A percentile compares a stretch with the other conserved stretches of the same genome.
Evolutionary conservation across 2,797 vertebrate genomes (phyloP).

Genomic region (Hylomyscus alleni): DNA sequence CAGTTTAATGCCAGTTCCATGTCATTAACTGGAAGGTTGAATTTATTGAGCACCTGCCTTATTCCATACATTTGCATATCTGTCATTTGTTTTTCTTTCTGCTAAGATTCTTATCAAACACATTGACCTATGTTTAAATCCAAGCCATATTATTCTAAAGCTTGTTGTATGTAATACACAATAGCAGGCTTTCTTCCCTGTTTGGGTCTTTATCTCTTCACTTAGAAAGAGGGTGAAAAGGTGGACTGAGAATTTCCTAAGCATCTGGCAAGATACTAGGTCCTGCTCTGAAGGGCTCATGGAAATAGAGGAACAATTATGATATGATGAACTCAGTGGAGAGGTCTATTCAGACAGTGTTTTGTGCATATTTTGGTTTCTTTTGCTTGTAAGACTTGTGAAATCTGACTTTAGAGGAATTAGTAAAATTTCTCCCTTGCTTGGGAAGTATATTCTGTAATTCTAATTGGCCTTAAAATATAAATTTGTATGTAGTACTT

Average conservation of each 20-base stretch:
- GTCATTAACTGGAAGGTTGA: neutral
- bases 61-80: neutral
- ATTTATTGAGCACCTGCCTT: neutral
- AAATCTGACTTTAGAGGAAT: neutral
- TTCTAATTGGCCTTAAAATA: neutral
- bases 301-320: conserved; percentile 28
- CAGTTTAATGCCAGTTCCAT: neutral
- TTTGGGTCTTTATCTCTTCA: conserved; percentile 14
- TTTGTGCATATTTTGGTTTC: neutral
- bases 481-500: neutral
- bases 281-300: neutral
- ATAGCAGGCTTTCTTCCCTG: conserved; percentile 32
- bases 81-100: conserved; percentile 51
- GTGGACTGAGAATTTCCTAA: conserved; percentile 9
- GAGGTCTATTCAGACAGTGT: neutral
- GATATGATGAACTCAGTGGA: neutral
- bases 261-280: neutral
- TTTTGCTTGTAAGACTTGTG: conserved; percentile 23
- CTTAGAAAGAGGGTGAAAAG: neutral
- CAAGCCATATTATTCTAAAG: conserved; percentile 33
- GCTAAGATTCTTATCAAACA: conserved; percentile 45
- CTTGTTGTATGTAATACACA: neutral
- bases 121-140: conserved; percentile 12
- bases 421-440: conserved; percentile 42
- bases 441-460: neutral